These are phyloP conservation scores for Danaus chrysippus DNA, from an alignment of 2,888 invertebrate genomes.

Conservation along the genomic window DNA sequence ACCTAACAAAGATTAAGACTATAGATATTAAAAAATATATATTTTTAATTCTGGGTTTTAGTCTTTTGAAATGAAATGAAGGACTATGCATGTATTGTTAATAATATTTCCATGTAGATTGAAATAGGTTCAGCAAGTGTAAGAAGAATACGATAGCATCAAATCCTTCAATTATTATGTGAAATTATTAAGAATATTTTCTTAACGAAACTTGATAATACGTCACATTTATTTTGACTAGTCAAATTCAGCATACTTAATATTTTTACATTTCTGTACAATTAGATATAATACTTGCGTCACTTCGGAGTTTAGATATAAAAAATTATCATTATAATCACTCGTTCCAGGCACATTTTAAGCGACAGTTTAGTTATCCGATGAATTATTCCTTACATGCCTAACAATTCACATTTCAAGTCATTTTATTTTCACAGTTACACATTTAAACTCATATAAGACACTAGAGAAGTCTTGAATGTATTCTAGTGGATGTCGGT, in stretches of 20 bases:
- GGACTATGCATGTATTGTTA: too few species aligned
- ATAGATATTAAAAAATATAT: too few species aligned
- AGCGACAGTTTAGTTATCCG: not conserved
- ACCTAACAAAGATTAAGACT: too few species aligned
- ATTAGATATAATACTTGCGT: slow-evolving; percentile 1
- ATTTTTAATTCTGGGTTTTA: too few species aligned
- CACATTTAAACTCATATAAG: too few species aligned
- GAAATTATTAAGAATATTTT: not conserved
- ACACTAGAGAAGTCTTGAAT: slow-evolving; percentile 60
- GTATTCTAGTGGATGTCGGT: slow-evolving; percentile 51
- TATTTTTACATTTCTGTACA: not conserved
- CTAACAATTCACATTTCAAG: not conserved
- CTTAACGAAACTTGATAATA: not conserved
- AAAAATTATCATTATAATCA: not conserved
- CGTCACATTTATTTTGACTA: not conserved
- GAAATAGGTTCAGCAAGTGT: too few species aligned
- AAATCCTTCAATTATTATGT: not conserved
- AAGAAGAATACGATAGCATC: not conserved
- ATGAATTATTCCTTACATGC: not conserved
- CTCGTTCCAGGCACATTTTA: not conserved
- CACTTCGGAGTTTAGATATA: not conserved
- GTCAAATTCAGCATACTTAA: not conserved
- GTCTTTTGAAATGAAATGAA: too few species aligned
- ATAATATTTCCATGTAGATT: too few species aligned
- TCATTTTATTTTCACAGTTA: too few species aligned